Conservation (phyloP, 2,888 invertebrate genomes). For the Cephus pulcher region DNA sequence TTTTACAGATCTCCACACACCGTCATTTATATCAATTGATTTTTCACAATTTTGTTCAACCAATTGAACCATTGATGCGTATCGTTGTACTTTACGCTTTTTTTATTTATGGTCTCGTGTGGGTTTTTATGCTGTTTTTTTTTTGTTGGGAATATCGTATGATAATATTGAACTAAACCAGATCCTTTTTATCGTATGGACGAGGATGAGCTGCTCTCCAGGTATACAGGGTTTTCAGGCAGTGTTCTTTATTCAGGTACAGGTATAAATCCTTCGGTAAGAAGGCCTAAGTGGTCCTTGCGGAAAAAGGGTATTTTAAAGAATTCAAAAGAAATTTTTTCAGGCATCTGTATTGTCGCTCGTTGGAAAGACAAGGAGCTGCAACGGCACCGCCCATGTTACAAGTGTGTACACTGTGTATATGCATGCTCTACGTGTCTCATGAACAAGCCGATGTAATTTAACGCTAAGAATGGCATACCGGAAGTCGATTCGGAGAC, state of each 20-base stretch:
- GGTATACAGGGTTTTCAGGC: neutral
- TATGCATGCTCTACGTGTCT: neutral
- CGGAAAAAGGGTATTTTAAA: neutral
- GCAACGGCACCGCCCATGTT: neutral
- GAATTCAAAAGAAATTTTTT: neutral
- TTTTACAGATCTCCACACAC: neutral
- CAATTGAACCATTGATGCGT: neutral
- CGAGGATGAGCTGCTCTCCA: neutral
- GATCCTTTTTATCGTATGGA: neutral
- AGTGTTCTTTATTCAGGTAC: neutral
- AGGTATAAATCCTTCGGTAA: neutral
- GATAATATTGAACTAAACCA: neutral
- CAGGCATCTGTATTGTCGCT: neutral
- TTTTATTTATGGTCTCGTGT: neutral
- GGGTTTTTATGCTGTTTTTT: neutral
- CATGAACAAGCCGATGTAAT: constrained; percentile 24
- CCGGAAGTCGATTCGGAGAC: constrained; percentile 50
- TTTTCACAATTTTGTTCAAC: too few relatives aligned
- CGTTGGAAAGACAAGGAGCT: neutral
- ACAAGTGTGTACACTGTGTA: neutral
- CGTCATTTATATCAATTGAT: too few relatives aligned
- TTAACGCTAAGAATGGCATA: constrained; percentile 39
- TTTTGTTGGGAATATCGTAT: neutral
- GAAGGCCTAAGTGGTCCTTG: neutral
- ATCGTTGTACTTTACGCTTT: neutral